Conservation (phyloP, 2,888 invertebrate species). For the Tipula helvola region DNA sequence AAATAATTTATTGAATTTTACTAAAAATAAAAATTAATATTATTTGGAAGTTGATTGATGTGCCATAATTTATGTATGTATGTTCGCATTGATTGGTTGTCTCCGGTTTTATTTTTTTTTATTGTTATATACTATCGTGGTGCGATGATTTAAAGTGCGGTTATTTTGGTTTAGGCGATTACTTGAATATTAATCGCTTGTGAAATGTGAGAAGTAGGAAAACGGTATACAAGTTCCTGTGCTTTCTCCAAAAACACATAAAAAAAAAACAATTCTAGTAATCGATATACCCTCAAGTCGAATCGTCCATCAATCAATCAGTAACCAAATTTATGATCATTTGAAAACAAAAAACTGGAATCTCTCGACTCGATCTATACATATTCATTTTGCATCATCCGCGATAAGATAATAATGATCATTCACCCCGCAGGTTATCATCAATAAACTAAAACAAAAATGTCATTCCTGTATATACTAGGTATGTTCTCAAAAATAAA, state of each 20-base stretch:
- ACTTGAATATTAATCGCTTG: neutral
- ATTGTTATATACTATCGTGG: neutral
- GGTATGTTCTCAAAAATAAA: neutral
- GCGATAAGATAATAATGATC: neutral
- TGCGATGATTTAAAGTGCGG: neutral
- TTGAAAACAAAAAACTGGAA: neutral
- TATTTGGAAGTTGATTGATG: neutral
- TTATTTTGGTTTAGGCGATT: neutral
- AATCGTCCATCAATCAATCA: neutral
- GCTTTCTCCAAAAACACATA: neutral
- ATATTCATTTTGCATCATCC: neutral
- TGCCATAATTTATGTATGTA: neutral
- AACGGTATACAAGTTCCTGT: neutral
- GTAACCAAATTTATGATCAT: neutral
- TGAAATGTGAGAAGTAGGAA: neutral
- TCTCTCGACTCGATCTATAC: neutral
- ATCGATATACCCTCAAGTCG: neutral
- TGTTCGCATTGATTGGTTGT: neutral
- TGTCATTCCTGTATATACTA: neutral
- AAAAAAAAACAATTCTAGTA: neutral
- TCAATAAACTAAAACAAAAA: neutral
- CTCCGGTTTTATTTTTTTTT: neutral
- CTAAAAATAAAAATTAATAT: neutral
- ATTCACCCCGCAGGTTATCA: neutral
- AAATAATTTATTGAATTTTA: neutral